Evolutionary conservation across 2,888 invertebrate genomes (phyloP), one percentile per base, ranked within the genome.

Genomic region (Oscheius onirici): DNA sequence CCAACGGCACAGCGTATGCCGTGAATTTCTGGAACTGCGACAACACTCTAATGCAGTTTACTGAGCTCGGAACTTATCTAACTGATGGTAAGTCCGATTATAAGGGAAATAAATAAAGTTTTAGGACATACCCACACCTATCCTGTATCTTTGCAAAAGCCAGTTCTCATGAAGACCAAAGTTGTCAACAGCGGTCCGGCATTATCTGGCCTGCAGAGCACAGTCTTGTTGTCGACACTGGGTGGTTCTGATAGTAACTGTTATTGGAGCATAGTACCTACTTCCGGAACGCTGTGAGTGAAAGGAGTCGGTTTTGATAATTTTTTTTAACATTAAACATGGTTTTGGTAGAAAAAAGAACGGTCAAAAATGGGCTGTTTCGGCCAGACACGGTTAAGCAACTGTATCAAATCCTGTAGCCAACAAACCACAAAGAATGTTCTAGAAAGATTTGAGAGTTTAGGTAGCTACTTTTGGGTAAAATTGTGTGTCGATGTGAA

Each of bases 11-110:
- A 6, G 58, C 58, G 3, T 15, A 40, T 20, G 41, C n/a, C 8
- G n/a, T 41, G 8, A 58, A 58, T 17, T 58, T 22, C 20, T 58
- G 58, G 58, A 58, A 13, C 13, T 58, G 58, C 20, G 41, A 17
- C 11, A 41, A 17, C 5, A 10, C 20, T n/a, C n/a, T 22, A 2
- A 46, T 46, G 3, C 17, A n/a, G 8, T 58, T 58, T 13, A 11
- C 20, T 6, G 41, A 20, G 1, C 6, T 58, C 2, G 58, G 5
- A 17, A 41, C 58, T 17, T 58, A 41, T 43, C 17, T 58, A 13
- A n/a, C 41, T 41, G 58, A 58, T 40, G 58, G 58, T 58, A 41
- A 10, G 43, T 34, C 24, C 6, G 24, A 6, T 54, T 10, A 11
- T 54, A n/a, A 24, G 5, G 20, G 24, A 52, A 20, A 57, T 57